A percentile compares a stretch with the other conserved stretches of the same genome.
Conservation (phyloP, 92 coral and sea anemone genomes). For the Parazoanthus atlanticus region DNA sequence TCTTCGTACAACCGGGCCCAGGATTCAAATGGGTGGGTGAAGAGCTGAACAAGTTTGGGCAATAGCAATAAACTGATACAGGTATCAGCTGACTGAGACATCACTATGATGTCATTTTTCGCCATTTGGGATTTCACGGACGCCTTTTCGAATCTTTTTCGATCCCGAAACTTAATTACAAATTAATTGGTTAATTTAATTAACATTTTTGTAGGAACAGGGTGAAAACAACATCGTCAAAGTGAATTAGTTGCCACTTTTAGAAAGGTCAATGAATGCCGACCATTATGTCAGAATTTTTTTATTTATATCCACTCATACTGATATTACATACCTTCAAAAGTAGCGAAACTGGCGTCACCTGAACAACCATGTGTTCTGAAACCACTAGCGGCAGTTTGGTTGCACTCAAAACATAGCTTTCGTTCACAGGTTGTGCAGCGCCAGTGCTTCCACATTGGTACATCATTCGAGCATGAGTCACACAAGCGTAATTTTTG, state of each 20-base stretch:
- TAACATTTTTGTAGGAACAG: background rate
- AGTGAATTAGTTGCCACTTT: background rate
- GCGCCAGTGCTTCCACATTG: constrained; percentile 25
- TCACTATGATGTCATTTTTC: background rate
- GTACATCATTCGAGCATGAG: background rate
- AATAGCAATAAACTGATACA: background rate
- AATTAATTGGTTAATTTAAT: background rate
- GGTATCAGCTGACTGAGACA: background rate
- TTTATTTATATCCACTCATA: background rate
- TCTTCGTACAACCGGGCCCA: background rate
- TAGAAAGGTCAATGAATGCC: background rate
- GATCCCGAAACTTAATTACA: background rate
- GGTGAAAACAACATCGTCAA: background rate
- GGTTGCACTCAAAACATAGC: constrained; percentile 18
- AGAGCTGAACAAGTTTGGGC: background rate
- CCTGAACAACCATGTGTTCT: background rate
- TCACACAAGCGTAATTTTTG: background rate
- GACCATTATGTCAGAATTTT: background rate
- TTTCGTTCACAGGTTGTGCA: background rate
- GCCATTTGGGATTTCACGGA: background rate
- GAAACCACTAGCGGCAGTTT: background rate
- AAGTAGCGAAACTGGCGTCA: background rate
- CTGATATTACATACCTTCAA: background rate
- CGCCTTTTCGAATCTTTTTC: background rate
- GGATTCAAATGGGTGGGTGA: background rate